Evolutionary conservation across 2,888 invertebrate genomes (phyloP), one percentile per base, ranked within the genome.

Genomic region (Peribatodes rhomboidaria): DNA sequence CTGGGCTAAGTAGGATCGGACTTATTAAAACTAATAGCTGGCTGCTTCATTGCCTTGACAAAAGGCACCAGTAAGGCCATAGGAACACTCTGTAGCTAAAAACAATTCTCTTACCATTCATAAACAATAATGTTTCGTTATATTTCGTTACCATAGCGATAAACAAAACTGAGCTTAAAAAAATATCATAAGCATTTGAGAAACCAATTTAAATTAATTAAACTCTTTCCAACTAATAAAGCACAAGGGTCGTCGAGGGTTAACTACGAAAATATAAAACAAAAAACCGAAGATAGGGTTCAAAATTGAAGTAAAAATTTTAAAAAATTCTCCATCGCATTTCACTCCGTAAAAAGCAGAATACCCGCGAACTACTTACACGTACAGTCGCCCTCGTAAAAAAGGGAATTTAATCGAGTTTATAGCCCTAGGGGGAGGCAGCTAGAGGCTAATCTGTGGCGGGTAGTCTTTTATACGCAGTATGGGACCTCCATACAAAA

Each of bases 361-460:
- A 65, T 46, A 44, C 46, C 31, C 61, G 55, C 62, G 59, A 71
- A 70, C 70, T 70, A 70, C 70, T 67, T 72, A 61, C 77, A 78
- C 80, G 76, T 80, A 75, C 67, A 75, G 69, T 69, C 62, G 56
- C 22, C 67, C 60, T 73, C 78, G 74, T 83, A 83, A 83, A 82
- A 74, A 71, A 61, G 64, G 65, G 74, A 78, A 80, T 80, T 82
- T 80, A 82, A 83, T 83, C 80, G 77, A 72, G 71, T 78, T 79
- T 77, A 81, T 70, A 69, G 76, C 73, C 59, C 53, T 50, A 46
- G 63, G 61, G 62, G 63, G 57, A 67, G 63, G 70, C 50, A 35
- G 41, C 53, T 64, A 59, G 55, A 39, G 58, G 58, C 62, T 44
- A 65, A 64, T 66, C 72, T 69, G 66, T 61, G 55, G 35, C 46